phyloP scores from a whole-genome alignment of 2,888 invertebrate genomes.

The Andrena dorsata region DNA sequence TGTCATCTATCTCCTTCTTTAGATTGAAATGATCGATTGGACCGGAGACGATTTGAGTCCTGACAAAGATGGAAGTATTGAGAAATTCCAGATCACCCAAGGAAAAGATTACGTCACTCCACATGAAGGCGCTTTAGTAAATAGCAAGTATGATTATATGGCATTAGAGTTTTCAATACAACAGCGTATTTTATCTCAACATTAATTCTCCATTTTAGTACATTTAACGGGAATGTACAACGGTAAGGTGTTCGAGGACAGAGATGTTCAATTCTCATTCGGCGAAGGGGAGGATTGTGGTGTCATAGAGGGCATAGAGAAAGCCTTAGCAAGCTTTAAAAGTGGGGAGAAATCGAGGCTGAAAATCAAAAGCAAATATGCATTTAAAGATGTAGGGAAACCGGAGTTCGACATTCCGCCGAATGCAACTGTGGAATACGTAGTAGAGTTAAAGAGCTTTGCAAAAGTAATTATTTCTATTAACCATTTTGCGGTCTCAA shows the following conservation, averaged over 20 bases:
- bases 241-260: constrained; percentile 91
- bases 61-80: constrained; percentile 93
- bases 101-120: constrained; percentile 92
- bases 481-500: no score
- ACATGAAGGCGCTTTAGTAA: constrained; percentile 93
- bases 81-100: constrained; percentile 89
- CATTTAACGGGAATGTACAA: constrained; percentile 90
- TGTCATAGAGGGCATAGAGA: constrained; percentile 93
- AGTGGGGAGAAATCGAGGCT: constrained; percentile 92
- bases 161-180: not conserved
- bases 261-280: constrained; percentile 92
- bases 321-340: constrained; percentile 92
- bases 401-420: constrained; percentile 91
- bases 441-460: constrained; percentile 92
- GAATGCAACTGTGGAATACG: constrained; percentile 92
- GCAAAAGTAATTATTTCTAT: constrained; percentile 88
- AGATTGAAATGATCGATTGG: constrained; percentile 96
- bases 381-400: constrained; percentile 91
- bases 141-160: constrained; percentile 87
- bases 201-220: constrained; percentile 86
- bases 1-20: constrained; percentile 62
- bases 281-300: constrained; percentile 94
- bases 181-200: not conserved
- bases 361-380: constrained; percentile 91
- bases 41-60: constrained; percentile 95